Percentiles rank a stretch among this genome's conserved stretches.
These are phyloP conservation scores for Lasioglossum morio DNA, from an alignment of 2,888 invertebrate species.

Conservation along the genomic window DNA sequence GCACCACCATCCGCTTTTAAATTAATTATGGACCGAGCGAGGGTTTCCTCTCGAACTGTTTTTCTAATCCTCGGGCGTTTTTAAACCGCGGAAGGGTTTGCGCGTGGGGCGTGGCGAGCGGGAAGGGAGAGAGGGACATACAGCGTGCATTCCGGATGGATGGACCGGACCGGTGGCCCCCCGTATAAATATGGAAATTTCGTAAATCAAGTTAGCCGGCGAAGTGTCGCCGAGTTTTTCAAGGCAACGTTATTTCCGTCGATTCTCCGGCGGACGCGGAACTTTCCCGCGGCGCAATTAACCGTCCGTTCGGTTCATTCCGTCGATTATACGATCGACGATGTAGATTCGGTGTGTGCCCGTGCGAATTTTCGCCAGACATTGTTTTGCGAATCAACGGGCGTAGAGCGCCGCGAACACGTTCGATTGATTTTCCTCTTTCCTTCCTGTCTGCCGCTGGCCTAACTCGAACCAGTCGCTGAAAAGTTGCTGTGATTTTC, in stretches of 20 bases:
- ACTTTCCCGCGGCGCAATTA: constrained; percentile 47
- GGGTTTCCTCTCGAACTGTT: constrained; percentile 29
- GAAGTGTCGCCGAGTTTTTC: constrained; percentile 68
- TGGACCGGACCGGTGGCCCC: constrained; percentile 51
- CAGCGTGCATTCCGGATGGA: constrained; percentile 53
- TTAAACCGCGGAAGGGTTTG: constrained; percentile 26
- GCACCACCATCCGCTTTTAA: constrained; percentile 37
- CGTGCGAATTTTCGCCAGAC: constrained; percentile 6
- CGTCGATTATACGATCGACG: constrained; percentile 14
- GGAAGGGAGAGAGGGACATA: neutral
- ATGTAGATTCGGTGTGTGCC: neutral
- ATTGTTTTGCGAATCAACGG: constrained; percentile 33
- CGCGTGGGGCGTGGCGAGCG: neutral
- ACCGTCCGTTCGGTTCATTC: constrained; percentile 32
- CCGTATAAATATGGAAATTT: constrained; percentile 80
- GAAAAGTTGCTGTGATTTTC: neutral
- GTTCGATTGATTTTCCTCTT: neutral
- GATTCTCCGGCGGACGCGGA: constrained; percentile 11
- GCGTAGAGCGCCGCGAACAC: neutral
- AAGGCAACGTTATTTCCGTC: constrained; percentile 62
- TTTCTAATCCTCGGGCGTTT: constrained; percentile 42
- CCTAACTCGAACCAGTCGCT: neutral
- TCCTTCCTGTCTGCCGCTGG: neutral
- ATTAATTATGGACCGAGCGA: constrained; percentile 62
- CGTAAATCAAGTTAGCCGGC: constrained; percentile 75